Base-by-base conservation (phyloP, 1,140 invertebrate genomes). In the Anoplophora glabripennis region DNA sequence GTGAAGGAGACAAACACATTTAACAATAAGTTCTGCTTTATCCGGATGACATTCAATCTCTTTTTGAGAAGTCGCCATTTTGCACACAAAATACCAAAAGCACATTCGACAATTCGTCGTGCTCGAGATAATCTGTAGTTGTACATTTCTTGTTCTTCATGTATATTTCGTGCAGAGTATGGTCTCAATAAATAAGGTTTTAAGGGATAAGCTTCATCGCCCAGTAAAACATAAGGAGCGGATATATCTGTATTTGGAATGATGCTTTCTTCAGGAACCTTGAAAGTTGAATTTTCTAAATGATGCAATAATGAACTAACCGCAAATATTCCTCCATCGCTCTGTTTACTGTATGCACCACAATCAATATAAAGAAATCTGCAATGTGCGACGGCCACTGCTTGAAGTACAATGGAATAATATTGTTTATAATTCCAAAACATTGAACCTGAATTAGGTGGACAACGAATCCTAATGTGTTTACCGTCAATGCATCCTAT, bases 191-290 rank as follows among this genome's bases (percentile, higher is more conserved):
- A 62, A 61, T 74, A 71, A 28, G 41, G 34, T 38, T 61, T 69
- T 38, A 79, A 61, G 36, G 74, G 65, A 70, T 80, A 81, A 28
- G 77, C 77, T 55, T 75, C 75, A 72, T 81, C 78, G 36, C 72
- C 78, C 21, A 79, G 64, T 62, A 81, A 71, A 34, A 76, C 70
- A 58, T 70, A 72, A 17, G 76, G 77, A 11, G 7, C 0, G 12
- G 9, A 8, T 8, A 15, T 17, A 44, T 44, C 12, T 44, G 41
- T 44, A 44, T 44, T 5, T 44, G 14, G 14, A 15, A 15, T 17
- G 5, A 17, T 0, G 8, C 18, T 10, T 0, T 44, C 0, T 9
- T 44, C 12, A 0, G 14, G 41, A n/a, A 44, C 18, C n/a, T n/a
- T n/a, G n/a, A n/a, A n/a, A n/a, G n/a, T n/a, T n/a, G n/a, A n/a